Evolutionary conservation across 2,113 vertebrate species (phyloP), one percentile per base, ranked within the genome.

Genomic region (Hypocryptadius cinnamomeus): DNA sequence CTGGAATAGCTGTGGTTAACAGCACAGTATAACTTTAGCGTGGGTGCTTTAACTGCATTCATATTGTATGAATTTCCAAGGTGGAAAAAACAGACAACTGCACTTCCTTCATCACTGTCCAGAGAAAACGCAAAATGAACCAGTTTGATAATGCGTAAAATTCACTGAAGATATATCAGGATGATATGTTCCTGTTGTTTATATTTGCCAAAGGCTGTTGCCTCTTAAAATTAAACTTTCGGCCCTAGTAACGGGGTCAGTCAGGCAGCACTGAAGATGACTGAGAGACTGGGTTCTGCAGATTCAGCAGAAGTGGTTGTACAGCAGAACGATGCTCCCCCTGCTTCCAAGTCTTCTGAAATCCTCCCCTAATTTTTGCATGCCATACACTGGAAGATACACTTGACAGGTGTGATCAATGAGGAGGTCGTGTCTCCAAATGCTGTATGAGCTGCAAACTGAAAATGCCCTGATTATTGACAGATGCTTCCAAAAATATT

Each of bases 301-400:
- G 47, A 9, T 65, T 65, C 18, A 66, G 48, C 57, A 72, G 47
- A 64, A 47, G 17, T 2, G 3, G 13, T 28, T 66, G 40, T 69
- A 15, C 14, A 35, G 42, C 28, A 57, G 35, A 12, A 6, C 0
- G 5, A 28, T 44, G 61, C 19, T 37, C 4, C 28, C 22, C 1
- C 37, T 27, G 27, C 11, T 73, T 51, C 51, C 4, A 3, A 69
- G 18, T 40, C 27, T 72, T 53, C n/a, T 86, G 72, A 66, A 92
- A 86, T 65, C 17, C 12, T 48, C 24, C 31, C 20, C 6, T 54
- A 9, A 9, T 51, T 61, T 45, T 51, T 1, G 3, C 9, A 3
- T 33, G 51, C 37, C 0, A 0, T 31, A 33, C 10, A 0, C 10
- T 61, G 54, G 48, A 60, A 85, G n/a, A 31, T 51, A 8, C 0